phyloP scores from a whole-genome alignment of 2,888 invertebrate species.

The Galeruca laticollis region DNA sequence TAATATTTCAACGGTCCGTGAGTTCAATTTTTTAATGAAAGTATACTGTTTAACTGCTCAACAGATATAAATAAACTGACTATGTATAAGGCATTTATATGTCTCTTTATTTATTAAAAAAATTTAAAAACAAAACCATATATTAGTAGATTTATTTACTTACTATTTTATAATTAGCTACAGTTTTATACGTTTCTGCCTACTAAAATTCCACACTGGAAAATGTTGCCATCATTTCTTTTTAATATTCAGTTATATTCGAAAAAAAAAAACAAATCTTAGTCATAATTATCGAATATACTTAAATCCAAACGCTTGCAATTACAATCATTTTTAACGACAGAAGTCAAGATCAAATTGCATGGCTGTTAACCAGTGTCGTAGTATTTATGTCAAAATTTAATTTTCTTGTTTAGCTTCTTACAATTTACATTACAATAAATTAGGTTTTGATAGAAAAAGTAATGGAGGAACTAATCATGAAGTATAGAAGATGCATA shows the following conservation, averaged over 20 bases:
- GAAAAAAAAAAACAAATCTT: slow-evolving; percentile 15
- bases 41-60: too few species aligned
- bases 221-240: slow-evolving; percentile 27
- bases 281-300: slow-evolving; percentile 27
- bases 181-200: slow-evolving; percentile 22
- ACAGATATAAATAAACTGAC: background rate
- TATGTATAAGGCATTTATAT: background rate
- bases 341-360: slow-evolving; percentile 19
- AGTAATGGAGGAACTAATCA: too few species aligned
- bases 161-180: slow-evolving; percentile 17
- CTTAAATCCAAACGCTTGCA: slow-evolving; percentile 25
- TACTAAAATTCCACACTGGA: slow-evolving; percentile 24
- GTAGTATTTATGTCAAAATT: background rate
- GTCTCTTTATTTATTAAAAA: background rate
- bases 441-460: too few species aligned
- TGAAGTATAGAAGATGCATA: too few species aligned
- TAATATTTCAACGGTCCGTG: too few species aligned
- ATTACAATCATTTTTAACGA: slow-evolving; percentile 33
- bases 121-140: background rate
- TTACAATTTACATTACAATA: background rate
- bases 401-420: background rate
- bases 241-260: slow-evolving; percentile 32
- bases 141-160: background rate
- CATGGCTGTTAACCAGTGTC: slow-evolving; percentile 12
- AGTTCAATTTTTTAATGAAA: too few species aligned